phyloP scores from a whole-genome alignment of 2,888 invertebrate species.

The Oscheius sp. region DNA sequence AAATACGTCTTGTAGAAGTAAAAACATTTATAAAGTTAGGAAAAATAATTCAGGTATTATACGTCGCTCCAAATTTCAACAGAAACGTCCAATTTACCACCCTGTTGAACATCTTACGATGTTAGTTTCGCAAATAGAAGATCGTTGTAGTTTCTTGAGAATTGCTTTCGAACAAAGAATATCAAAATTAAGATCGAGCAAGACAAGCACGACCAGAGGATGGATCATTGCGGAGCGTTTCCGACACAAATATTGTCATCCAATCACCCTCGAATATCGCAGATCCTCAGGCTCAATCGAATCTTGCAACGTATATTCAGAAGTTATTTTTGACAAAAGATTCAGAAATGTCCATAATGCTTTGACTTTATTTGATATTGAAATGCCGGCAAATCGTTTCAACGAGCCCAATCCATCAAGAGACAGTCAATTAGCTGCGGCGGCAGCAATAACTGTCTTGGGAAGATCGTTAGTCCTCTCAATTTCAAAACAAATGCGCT shows the following conservation, averaged over 20 bases:
- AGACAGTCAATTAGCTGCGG: slow-evolving; percentile 50
- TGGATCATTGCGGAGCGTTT: slow-evolving; percentile 34
- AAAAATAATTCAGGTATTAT: slow-evolving; percentile 1
- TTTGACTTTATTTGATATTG: slow-evolving; percentile 48
- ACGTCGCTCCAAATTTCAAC: background rate
- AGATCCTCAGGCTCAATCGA: slow-evolving; percentile 29
- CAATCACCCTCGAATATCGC: slow-evolving; percentile 44
- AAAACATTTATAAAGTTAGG: background rate
- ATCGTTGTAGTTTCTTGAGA: background rate
- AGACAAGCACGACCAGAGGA: slow-evolving; percentile 14
- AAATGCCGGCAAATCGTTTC: slow-evolving; percentile 36
- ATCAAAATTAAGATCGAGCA: slow-evolving; percentile 9
- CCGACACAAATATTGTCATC: slow-evolving; percentile 47
- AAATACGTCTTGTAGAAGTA: slow-evolving; percentile 49
- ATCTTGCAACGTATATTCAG: background rate
- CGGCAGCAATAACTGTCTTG: slow-evolving; percentile 47
- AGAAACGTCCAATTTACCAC: background rate
- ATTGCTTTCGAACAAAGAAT: background rate
- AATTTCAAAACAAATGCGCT: background rate
- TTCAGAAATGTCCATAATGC: slow-evolving; percentile 3
- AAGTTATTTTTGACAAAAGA: background rate
- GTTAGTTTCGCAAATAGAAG: background rate
- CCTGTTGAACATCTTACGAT: background rate
- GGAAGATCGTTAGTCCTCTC: slow-evolving; percentile 34
- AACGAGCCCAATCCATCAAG: slow-evolving; percentile 35